A percentile compares a stretch with the other conserved stretches of the same genome.
Evolutionary conservation across 2,113 vertebrate species (phyloP).

Genomic region (Anoura caudifer): DNA sequence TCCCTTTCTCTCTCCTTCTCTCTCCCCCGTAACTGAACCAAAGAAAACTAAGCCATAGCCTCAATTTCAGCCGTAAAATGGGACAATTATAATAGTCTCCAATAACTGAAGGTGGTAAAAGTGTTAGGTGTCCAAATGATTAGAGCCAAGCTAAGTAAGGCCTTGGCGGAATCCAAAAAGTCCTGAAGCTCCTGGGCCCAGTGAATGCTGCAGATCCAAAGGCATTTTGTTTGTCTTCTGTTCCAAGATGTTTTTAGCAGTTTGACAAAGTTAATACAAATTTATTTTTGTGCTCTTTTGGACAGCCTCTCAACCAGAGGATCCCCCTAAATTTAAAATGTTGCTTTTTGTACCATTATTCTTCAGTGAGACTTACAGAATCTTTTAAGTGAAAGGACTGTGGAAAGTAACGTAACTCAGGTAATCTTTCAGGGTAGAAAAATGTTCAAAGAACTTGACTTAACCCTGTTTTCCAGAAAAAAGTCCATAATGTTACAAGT

Average conservation of each 20-base stretch:
- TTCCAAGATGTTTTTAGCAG: neutral
- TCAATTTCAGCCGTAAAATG: neutral
- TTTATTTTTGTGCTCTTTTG: neutral
- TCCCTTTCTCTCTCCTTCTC: fast-evolving
- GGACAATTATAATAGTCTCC: neutral
- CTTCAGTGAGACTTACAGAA: neutral
- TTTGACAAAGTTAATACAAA: neutral
- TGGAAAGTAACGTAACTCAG: neutral
- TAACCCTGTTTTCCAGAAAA: neutral
- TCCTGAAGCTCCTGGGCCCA: neutral
- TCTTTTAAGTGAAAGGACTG: neutral
- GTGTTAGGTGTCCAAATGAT: neutral
- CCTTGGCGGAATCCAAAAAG: neutral
- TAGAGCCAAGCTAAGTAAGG: neutral
- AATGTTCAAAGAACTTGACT: neutral
- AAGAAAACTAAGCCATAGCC: neutral
- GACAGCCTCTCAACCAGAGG: neutral
- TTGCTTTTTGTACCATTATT: neutral
- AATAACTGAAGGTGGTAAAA: neutral
- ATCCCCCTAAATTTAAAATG: slow-evolving; percentile 17
- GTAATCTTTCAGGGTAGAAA: neutral
- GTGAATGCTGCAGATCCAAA: neutral
- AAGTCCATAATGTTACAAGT: neutral
- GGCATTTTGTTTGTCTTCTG: neutral
- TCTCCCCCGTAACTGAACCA: too few relatives aligned